Conservation (phyloP, 2,888 invertebrate species). For the Fragum fragum region DNA sequence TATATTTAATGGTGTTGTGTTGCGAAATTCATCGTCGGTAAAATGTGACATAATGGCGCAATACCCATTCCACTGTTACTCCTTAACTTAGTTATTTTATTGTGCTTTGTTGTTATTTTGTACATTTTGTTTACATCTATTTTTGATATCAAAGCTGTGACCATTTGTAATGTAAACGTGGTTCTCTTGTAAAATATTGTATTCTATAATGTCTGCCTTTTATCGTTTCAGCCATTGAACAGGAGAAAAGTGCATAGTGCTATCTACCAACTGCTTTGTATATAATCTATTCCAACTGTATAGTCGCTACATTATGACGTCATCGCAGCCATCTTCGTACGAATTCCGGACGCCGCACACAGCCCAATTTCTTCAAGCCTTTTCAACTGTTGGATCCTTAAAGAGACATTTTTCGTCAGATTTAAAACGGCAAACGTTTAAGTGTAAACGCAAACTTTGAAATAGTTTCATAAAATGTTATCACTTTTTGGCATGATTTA, state of each 20-base stretch:
- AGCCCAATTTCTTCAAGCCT: background rate
- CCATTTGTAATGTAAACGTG: too few relatives aligned
- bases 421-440: background rate
- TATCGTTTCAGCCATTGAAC: constrained; percentile 68
- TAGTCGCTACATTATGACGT: constrained; percentile 38
- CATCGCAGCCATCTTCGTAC: constrained; percentile 33
- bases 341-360: constrained; percentile 44
- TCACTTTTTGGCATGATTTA: too few relatives aligned
- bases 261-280: constrained; percentile 14
- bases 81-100: too few relatives aligned
- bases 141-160: too few relatives aligned
- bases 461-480: background rate
- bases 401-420: background rate
- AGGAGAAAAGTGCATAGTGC: constrained; percentile 64
- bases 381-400: background rate
- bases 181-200: too few relatives aligned
- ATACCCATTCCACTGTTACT: too few relatives aligned
- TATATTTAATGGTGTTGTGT: too few relatives aligned
- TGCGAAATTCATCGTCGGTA: too few relatives aligned
- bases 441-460: background rate
- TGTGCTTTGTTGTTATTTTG: too few relatives aligned
- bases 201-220: too few relatives aligned
- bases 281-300: constrained; percentile 23
- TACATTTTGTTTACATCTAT: too few relatives aligned
- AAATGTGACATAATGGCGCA: too few relatives aligned